Percentiles rank a stretch among this genome's conserved stretches.
These are phyloP conservation scores for Schizotus pectinicornis DNA, from an alignment of 2,888 invertebrate species.

Conservation along the genomic window DNA sequence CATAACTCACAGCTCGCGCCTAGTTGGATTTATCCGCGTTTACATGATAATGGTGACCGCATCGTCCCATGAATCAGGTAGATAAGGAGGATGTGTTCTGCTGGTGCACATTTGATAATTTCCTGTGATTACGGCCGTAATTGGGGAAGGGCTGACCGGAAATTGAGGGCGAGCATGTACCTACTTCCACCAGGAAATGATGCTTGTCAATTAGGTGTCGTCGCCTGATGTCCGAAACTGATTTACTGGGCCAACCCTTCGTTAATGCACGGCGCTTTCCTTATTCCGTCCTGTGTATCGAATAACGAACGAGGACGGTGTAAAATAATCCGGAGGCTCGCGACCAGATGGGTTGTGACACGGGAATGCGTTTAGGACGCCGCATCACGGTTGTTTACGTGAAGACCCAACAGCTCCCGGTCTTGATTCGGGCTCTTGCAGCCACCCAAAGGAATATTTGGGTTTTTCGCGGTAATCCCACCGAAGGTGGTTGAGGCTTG, in stretches of 20 bases:
- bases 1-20: conserved; percentile 16
- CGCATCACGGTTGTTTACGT: no score
- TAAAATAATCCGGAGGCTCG: neutral
- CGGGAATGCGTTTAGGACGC: no score
- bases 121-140: conserved; percentile 59
- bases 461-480: no score
- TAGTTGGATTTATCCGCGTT: conserved; percentile 28
- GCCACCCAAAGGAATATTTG: no score
- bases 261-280: neutral
- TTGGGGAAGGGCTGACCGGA: conserved; percentile 59
- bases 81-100: conserved; percentile 54
- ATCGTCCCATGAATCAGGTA: conserved; percentile 49
- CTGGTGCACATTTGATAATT: conserved; percentile 58
- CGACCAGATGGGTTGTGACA: no score
- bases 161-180: conserved; percentile 58
- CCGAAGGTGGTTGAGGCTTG: no score
- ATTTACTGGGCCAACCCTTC: conserved; percentile 5
- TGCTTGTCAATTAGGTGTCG: conserved; percentile 57
- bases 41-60: conserved; percentile 36
- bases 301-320: neutral
- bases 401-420: no score
- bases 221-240: conserved; percentile 37
- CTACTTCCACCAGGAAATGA: conserved; percentile 59
- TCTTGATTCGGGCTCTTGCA: no score
- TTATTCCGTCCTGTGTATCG: neutral